Conservation (phyloP, 2,888 invertebrate species). For the Oligia strigilis region DNA sequence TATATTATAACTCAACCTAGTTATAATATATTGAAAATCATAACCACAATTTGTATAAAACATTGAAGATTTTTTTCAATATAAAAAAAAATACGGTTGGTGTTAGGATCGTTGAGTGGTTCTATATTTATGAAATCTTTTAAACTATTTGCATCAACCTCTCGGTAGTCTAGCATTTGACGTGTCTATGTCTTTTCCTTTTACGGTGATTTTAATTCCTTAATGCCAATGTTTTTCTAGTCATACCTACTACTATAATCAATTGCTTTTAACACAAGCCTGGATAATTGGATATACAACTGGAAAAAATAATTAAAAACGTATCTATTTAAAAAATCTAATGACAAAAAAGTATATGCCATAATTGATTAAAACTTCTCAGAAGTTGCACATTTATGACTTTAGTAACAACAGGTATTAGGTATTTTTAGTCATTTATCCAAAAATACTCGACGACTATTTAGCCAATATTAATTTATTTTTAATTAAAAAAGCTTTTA, state of each 20-base stretch:
- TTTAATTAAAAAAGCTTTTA: slow-evolving; percentile 2
- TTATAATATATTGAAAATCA: not conserved
- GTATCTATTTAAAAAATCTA: not conserved
- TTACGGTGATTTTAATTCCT: not conserved
- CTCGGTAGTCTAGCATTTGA: not conserved
- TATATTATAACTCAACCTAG: too few species aligned
- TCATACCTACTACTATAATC: not conserved
- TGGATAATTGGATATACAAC: not conserved
- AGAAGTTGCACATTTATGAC: not conserved
- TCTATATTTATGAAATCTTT: not conserved
- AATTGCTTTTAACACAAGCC: not conserved
- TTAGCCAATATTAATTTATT: not conserved
- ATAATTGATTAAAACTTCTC: not conserved
- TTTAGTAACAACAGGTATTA: not conserved
- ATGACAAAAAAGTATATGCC: not conserved
- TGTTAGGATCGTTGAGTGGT: not conserved
- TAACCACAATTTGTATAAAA: not conserved
- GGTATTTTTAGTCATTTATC: not conserved
- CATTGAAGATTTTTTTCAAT: not conserved
- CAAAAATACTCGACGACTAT: not conserved
- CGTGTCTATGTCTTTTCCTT: not conserved
- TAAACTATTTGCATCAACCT: not conserved
- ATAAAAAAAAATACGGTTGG: not conserved
- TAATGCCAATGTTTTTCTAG: not conserved
- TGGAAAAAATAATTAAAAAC: not conserved